phyloP scores from a whole-genome alignment of 2,797 vertebrate species.

The Halcyon smyrnensis region DNA sequence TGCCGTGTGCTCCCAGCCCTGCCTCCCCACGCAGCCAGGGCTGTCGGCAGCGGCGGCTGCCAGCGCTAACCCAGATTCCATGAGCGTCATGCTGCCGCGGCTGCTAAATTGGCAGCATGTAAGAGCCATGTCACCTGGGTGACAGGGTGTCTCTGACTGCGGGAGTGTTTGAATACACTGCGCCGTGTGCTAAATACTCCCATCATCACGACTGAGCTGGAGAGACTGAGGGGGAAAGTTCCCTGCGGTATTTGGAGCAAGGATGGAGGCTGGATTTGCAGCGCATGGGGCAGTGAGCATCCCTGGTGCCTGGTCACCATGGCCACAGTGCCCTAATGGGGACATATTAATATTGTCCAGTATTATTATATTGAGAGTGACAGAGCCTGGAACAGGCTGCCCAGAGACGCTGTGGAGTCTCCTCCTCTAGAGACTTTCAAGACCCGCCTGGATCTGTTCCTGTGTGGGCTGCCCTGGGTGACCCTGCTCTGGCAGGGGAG shows the following conservation, averaged over 20 bases:
- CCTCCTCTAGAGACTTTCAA: too few relatives aligned
- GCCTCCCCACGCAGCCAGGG: background rate
- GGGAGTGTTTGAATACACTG: background rate
- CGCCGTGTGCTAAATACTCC: slow-evolving; percentile 24
- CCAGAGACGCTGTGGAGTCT: too few relatives aligned
- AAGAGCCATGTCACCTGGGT: slow-evolving; percentile 58
- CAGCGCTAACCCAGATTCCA: slow-evolving; percentile 47
- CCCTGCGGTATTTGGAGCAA: fast-evolving
- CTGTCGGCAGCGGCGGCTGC: background rate
- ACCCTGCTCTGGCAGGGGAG: too few relatives aligned
- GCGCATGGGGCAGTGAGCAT: fast-evolving
- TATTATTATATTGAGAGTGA: background rate
- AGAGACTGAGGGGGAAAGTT: background rate
- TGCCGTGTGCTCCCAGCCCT: background rate
- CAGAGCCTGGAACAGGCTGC: too few relatives aligned
- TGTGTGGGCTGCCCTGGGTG: too few relatives aligned
- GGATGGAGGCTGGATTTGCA: background rate
- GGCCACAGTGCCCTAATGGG: background rate
- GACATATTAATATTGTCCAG: background rate
- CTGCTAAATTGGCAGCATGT: slow-evolving; percentile 36
- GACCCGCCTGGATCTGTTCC: too few relatives aligned
- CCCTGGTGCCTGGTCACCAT: fast-evolving
- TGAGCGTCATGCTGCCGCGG: slow-evolving; percentile 5
- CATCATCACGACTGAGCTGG: background rate
- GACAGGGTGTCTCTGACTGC: slow-evolving; percentile 49